These are phyloP conservation scores for Dendrocincla tyrannina DNA, from an alignment of 2,797 vertebrate genomes.

Conservation along the genomic window DNA sequence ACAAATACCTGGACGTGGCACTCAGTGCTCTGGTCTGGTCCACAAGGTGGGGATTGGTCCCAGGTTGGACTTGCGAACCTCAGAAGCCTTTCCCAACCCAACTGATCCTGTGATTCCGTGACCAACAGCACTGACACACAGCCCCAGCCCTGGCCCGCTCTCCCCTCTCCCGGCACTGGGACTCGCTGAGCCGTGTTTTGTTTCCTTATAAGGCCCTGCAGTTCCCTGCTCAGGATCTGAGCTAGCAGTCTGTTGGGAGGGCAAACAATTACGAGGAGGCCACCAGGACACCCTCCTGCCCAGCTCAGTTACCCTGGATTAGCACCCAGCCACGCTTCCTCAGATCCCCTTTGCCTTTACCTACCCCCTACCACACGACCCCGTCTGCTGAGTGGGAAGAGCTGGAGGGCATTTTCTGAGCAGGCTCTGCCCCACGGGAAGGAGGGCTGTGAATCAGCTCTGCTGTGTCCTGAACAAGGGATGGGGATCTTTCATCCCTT, in stretches of 20 bases:
- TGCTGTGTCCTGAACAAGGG: rapidly evolving
- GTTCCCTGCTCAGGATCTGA: neutral
- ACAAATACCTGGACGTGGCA: rapidly evolving
- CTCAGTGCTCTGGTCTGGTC: neutral
- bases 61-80: rapidly evolving
- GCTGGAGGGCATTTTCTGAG: rapidly evolving
- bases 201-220: slow-evolving; percentile 76
- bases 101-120: rapidly evolving
- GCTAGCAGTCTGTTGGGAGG: slow-evolving; percentile 40
- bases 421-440: neutral
- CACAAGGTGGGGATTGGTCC: rapidly evolving
- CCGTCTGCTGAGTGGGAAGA: neutral
- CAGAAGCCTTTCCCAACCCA: rapidly evolving
- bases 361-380: rapidly evolving
- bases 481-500: neutral
- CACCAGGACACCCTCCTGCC: neutral
- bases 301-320: rapidly evolving
- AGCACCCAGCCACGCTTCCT: neutral
- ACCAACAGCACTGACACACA: neutral
- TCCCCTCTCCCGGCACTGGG: slow-evolving; percentile 15
- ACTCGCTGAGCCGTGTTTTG: slow-evolving; percentile 4
- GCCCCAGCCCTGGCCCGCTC: slow-evolving; percentile 15
- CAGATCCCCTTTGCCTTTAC: neutral
- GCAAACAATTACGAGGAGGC: neutral
- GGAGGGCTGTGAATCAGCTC: neutral